Evolutionary conservation across 2,888 invertebrate species (phyloP), one percentile per base, ranked within the genome.

Genomic region (Chalcis sispes): DNA sequence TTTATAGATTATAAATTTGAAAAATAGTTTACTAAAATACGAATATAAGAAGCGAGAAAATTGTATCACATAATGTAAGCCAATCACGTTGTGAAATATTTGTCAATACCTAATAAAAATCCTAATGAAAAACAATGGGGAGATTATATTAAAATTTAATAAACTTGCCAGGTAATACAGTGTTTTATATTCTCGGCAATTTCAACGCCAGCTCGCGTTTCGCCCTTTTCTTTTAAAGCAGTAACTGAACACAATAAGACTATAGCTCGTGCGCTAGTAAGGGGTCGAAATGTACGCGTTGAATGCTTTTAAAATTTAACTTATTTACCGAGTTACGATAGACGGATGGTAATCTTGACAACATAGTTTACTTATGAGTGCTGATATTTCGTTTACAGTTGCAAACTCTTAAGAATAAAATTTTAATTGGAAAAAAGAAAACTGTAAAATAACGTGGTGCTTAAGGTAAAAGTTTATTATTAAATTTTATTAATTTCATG

Each of bases 201-300:
- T 64, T 32, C 23, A 18, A 23, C 32, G 20, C n/a, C n/a, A n/a
- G n/a, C n/a, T n/a, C n/a, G 4, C 1, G 27, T 48, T 46, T 7
- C 61, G 42, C 48, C 62, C 62, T 64, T 64, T 50, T 36, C 50
- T 64, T 50, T 32, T 32, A 46, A 62, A 48, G 46, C 62, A 29
- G 42, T 18, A 18, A 10, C 48, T 48, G 29, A 10, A 54, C 2
- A 20, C n/a, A 29, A 23, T 56, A 56, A 56, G 52, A 27, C 52
- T 71, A 29, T 48, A 42, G n/a, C n/a, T n/a, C n/a, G n/a, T n/a
- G n/a, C n/a, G n/a, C n/a, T n/a, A n/a, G n/a, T n/a, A n/a, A 54
- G 48, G 29, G 29, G 27, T 64, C 27, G 18, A 27, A 32, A 20
- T 32, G 29, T 32, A 32, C 5, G 32, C 29, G n/a, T 15, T 50